These are phyloP conservation scores for Cuculus canorus DNA, from an alignment of 2,797 vertebrate species.

Conservation along the genomic window DNA sequence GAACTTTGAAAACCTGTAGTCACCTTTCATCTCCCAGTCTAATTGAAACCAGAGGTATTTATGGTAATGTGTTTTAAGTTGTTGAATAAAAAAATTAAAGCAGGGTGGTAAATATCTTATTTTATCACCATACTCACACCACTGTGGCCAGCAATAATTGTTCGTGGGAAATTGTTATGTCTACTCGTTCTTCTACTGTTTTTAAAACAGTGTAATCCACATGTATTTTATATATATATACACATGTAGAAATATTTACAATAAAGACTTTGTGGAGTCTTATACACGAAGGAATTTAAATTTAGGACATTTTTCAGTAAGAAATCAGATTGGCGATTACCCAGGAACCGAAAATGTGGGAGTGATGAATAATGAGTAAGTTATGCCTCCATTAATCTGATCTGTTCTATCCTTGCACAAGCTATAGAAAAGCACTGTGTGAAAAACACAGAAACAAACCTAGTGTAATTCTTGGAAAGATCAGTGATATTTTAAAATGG, in stretches of 20 bases:
- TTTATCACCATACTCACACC: conserved; percentile 28
- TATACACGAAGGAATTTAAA: conserved; percentile 29
- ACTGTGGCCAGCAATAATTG: conserved; percentile 46
- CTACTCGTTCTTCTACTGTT: conserved; percentile 11
- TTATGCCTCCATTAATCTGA: not conserved
- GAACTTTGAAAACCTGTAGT: conserved; percentile 46
- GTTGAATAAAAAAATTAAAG: conserved; percentile 62
- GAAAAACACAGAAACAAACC: not conserved
- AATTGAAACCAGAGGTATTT: conserved; percentile 65
- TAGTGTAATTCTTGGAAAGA: not conserved
- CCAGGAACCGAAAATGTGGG: not conserved
- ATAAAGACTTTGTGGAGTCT: not conserved
- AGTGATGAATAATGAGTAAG: not conserved
- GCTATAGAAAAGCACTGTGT: not conserved
- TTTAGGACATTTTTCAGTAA: conserved; percentile 9
- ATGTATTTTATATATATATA: not conserved
- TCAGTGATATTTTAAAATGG: not conserved
- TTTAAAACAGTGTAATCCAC: conserved; percentile 48
- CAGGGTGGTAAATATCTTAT: conserved; percentile 49
- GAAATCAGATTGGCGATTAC: conserved; percentile 1
- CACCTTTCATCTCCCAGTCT: conserved; percentile 26
- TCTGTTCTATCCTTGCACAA: not conserved
- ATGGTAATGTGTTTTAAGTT: conserved; percentile 29
- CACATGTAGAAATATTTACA: not conserved
- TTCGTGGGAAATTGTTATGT: conserved; percentile 38